These are phyloP conservation scores for Cyprinodon variegatus DNA, from an alignment of 2,113 vertebrate species.

Conservation along the genomic window DNA sequence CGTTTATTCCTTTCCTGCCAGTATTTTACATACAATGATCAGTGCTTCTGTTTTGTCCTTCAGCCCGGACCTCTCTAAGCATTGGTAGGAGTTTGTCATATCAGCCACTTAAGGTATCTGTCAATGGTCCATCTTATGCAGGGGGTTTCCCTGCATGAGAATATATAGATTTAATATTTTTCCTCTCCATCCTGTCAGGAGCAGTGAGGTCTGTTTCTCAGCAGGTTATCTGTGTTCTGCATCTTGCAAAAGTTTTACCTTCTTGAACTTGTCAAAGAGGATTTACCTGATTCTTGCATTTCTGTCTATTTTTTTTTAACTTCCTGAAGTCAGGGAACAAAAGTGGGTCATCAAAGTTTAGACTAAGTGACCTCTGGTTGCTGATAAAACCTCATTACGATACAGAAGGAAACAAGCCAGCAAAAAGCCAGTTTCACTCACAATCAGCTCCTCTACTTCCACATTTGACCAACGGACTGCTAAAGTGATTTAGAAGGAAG, in stretches of 20 bases:
- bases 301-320: no score
- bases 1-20: no score
- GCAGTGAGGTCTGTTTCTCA: neutral
- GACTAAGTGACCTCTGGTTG: neutral
- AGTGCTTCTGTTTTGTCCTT: no score
- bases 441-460: constrained; percentile 20
- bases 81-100: no score
- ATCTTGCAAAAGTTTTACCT: constrained; percentile 3
- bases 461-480: constrained; percentile 8
- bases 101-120: no score
- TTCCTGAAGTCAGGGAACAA: neutral
- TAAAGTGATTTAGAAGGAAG: neutral
- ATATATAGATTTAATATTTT: no score
- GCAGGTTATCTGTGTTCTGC: constrained; percentile 16
- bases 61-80: no score
- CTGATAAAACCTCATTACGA: constrained; percentile 49
- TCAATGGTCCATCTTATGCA: no score
- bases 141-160: no score
- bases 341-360: constrained; percentile 16
- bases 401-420: constrained; percentile 33
- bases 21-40: no score
- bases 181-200: constrained; percentile 5
- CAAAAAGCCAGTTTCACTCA: constrained; percentile 8
- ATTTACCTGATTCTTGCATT: constrained; percentile 12
- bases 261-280: constrained; percentile 28